Conservation (phyloP, 1,140 invertebrate genomes). For the Saccostrea cuccullata region DNA sequence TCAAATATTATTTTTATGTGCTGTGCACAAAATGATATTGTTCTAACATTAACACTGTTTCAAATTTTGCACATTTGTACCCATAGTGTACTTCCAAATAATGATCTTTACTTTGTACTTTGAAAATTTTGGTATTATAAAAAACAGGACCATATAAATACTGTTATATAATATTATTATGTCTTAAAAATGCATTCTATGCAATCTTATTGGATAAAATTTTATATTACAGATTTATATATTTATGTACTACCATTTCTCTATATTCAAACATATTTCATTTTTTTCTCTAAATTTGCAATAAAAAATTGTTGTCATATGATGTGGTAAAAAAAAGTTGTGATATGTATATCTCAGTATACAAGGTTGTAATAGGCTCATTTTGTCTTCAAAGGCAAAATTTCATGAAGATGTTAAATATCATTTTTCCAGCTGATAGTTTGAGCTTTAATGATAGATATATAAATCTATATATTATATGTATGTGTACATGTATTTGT, state of each 20-base stretch:
- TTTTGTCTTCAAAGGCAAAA: constrained; percentile 9
- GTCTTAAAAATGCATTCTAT: background rate
- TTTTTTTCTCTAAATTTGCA: constrained; percentile 9
- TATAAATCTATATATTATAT: background rate
- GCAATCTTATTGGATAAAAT: background rate
- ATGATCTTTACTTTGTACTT: background rate
- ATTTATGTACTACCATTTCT: background rate
- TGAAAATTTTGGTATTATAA: background rate
- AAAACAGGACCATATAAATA: background rate
- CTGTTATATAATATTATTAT: background rate
- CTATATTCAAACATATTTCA: background rate
- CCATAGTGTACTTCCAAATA: background rate
- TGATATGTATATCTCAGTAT: constrained; percentile 13
- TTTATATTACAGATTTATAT: background rate
- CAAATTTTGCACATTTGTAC: background rate
- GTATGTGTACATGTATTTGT: background rate
- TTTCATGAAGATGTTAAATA: background rate
- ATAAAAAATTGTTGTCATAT: background rate
- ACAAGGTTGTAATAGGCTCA: background rate
- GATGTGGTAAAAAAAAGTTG: background rate
- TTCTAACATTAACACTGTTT: background rate
- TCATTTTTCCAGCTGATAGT: background rate
- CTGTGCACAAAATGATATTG: constrained; percentile 35
- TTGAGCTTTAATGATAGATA: background rate
- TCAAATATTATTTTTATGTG: constrained; percentile 33